A percentile compares a stretch with the other conserved stretches of the same genome.
These are phyloP conservation scores for Torymus aiolomorphi DNA, from an alignment of 2,888 invertebrate species.

Conservation along the genomic window DNA sequence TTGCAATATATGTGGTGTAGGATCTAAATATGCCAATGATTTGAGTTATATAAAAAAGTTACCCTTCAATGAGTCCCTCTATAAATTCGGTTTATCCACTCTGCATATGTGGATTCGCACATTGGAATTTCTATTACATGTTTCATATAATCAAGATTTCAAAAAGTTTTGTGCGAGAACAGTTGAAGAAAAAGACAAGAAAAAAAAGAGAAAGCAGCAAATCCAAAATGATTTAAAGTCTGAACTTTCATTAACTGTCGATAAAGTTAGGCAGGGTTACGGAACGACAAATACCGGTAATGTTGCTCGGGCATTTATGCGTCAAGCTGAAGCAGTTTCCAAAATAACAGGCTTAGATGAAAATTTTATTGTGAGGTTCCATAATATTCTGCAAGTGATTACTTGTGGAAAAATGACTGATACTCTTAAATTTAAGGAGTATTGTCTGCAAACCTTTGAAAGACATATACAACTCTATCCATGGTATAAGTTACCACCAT, in stretches of 20 bases:
- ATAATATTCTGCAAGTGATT: slow-evolving; percentile 49
- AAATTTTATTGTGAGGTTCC: slow-evolving; percentile 27
- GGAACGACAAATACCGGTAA: too few relatives aligned
- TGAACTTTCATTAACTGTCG: slow-evolving; percentile 26
- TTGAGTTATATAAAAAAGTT: too few relatives aligned
- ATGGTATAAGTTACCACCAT: too few relatives aligned
- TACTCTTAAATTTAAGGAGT: slow-evolving; percentile 44
- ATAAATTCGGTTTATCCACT: slow-evolving; percentile 44
- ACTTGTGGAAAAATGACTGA: slow-evolving; percentile 30
- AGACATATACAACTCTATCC: slow-evolving; percentile 56
- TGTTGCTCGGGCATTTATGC: too few relatives aligned
- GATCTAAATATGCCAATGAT: slow-evolving; percentile 25
- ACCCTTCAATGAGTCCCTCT: slow-evolving; percentile 17
- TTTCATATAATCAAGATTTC: slow-evolving; percentile 35
- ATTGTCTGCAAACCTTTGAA: slow-evolving; percentile 48
- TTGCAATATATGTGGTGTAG: slow-evolving; percentile 45
- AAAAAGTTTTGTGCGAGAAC: too few relatives aligned
- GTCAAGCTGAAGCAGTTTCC: slow-evolving; percentile 34
- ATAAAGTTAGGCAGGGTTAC: slow-evolving; percentile 41
- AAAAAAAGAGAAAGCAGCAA: slow-evolving; percentile 26
- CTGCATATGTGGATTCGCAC: slow-evolving; percentile 26
- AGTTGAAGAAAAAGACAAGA: background rate
- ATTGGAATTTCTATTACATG: slow-evolving; percentile 35
- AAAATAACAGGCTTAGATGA: slow-evolving; percentile 17
- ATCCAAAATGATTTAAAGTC: slow-evolving; percentile 26